These are phyloP conservation scores for Eurystomus gularis DNA, from an alignment of 2,113 vertebrate genomes.

Conservation along the genomic window DNA sequence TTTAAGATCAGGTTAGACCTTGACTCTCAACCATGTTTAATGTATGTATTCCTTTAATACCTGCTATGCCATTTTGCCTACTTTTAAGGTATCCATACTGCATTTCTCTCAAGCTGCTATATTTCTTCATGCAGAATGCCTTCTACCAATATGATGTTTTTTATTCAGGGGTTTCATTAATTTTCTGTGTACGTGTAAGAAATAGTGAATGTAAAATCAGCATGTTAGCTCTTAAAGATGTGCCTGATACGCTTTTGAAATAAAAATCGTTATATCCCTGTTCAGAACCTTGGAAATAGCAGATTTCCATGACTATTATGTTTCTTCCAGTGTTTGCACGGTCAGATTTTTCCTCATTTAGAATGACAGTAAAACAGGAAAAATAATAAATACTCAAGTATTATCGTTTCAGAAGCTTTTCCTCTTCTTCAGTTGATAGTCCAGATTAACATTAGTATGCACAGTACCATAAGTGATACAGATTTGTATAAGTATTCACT, in stretches of 20 bases:
- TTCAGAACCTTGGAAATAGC: background rate
- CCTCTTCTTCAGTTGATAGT: background rate
- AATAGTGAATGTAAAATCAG: background rate
- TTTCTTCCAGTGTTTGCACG: background rate
- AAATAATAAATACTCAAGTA: background rate
- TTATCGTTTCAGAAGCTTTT: background rate
- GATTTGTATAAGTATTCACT: background rate
- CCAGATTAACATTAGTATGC: background rate
- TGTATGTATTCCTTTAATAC: background rate
- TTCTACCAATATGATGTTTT: background rate
- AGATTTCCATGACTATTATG: rapidly evolving
- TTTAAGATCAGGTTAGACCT: background rate
- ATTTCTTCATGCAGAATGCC: background rate
- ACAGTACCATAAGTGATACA: background rate
- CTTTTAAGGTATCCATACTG: background rate
- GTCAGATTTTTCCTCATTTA: background rate
- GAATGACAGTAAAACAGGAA: background rate
- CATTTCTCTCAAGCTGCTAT: background rate
- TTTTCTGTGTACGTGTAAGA: background rate
- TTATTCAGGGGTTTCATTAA: background rate
- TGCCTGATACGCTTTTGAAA: background rate
- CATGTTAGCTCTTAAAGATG: background rate
- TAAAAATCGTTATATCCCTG: background rate
- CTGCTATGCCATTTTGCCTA: background rate
- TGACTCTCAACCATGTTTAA: background rate